Base-by-base conservation (phyloP, 2,888 invertebrate genomes). In the Synanthedon andrenaeformis region DNA sequence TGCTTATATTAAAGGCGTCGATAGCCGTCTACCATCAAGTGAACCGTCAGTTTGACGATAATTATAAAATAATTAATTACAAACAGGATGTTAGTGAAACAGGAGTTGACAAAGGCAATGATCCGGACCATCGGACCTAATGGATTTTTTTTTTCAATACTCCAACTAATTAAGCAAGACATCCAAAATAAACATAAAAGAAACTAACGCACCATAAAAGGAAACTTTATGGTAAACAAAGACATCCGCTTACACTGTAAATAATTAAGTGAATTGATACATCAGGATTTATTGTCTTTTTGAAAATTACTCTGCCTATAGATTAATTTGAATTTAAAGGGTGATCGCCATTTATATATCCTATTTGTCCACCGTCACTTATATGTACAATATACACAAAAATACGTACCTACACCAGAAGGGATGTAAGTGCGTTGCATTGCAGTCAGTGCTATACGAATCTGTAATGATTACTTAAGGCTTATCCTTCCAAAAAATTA, bases 141-240 rank as follows among this genome's bases (percentile, higher is more conserved):
- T 14, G 49, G 41, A 51, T 8, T 66, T 65, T 67, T 57, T 59
- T 62, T 66, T 67, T 68, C 64, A 68, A 70, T 66, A 63, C 65
- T 57, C 62, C 57, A 61, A 62, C 70, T 79, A 82, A 82, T 82
- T 79, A 80, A 75, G 66, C 76, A 65, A 71, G 67, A 69, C 70
- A 66, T 60, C 66, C 69, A 66, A 62, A 74, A 68, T 68, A 76
- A 72, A 80, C 67, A 65, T 62, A 54, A 55, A 59, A 58, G 66
- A 59, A 65, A 68, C 69, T 68, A 70, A 64, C 62, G 41, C 55
- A 23, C 58, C 61, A 66, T 66, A 62, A 67, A 70, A 68, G 66
- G 66, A 70, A 67, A 64, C 70, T 70, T 69, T 64, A 75, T 63
- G 71, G 71, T 69, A 57, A 65, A 74, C 72, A 64, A 72, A 69